Conservation (phyloP, 2,797 vertebrate species). For the Crax fasciolata region DNA sequence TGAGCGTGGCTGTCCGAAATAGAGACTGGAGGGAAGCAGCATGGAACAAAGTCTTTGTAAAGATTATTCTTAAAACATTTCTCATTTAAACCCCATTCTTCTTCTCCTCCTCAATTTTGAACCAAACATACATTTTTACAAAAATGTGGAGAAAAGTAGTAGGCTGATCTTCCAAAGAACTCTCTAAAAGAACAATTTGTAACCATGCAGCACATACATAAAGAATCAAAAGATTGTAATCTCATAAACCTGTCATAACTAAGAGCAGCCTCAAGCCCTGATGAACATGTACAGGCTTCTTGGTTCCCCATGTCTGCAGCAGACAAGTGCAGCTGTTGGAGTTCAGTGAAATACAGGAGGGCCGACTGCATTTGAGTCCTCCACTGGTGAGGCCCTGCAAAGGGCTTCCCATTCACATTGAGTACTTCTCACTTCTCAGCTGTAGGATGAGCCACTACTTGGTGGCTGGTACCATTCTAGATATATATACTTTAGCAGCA, state of each 20-base stretch:
- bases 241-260: not conserved
- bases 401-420: not conserved
- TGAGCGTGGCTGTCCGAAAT: not conserved
- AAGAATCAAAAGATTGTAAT: not conserved
- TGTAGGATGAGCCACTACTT: not conserved
- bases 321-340: accelerated
- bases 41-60: not conserved
- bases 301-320: not conserved
- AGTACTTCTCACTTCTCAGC: not conserved
- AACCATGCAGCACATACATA: not conserved
- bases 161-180: not conserved
- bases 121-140: not conserved
- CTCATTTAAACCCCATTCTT: not conserved
- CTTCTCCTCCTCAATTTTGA: not conserved
- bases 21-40: not conserved
- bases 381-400: not conserved
- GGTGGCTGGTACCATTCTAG: not conserved
- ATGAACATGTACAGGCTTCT: not conserved
- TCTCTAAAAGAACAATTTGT: not conserved
- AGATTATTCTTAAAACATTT: not conserved
- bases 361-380: accelerated
- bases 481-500: too few relatives aligned
- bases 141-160: not conserved
- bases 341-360: not conserved
- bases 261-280: not conserved